Percentiles rank a stretch among this genome's conserved stretches.
Evolutionary conservation across 2,797 vertebrate species (phyloP).

Genomic region (Cheirogaleus major): DNA sequence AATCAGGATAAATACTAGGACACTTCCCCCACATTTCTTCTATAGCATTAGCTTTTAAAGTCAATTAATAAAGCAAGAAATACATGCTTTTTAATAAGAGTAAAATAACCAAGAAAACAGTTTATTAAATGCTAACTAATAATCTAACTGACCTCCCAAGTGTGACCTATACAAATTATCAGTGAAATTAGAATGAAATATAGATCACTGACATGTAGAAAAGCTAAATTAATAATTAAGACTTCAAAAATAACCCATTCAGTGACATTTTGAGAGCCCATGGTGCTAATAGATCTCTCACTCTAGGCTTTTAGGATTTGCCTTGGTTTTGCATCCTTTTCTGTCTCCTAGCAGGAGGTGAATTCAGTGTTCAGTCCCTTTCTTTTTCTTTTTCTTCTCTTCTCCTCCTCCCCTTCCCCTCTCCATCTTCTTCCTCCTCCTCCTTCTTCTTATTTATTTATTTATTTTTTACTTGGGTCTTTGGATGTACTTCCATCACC

Average conservation of each 20-base stretch:
- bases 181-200: constrained; percentile 38
- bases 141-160: neutral
- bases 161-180: neutral
- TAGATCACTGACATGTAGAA: neutral
- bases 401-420: too few relatives aligned
- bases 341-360: neutral
- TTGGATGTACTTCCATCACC: neutral
- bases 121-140: constrained; percentile 12
- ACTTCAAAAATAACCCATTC: neutral
- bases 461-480: neutral
- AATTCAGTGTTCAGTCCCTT: neutral
- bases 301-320: neutral
- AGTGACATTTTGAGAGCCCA: neutral
- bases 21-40: neutral
- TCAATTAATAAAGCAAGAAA: constrained; percentile 56
- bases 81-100: neutral
- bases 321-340: neutral
- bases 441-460: neutral
- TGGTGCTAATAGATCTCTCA: neutral
- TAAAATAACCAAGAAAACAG: neutral
- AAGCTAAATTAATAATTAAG: constrained; percentile 6
- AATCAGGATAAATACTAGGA: neutral
- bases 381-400: neutral
- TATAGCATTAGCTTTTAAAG: neutral
- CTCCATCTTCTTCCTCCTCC: neutral